These are phyloP conservation scores for Jaculus jaculus DNA, from an alignment of 2,113 vertebrate genomes.

Conservation along the genomic window DNA sequence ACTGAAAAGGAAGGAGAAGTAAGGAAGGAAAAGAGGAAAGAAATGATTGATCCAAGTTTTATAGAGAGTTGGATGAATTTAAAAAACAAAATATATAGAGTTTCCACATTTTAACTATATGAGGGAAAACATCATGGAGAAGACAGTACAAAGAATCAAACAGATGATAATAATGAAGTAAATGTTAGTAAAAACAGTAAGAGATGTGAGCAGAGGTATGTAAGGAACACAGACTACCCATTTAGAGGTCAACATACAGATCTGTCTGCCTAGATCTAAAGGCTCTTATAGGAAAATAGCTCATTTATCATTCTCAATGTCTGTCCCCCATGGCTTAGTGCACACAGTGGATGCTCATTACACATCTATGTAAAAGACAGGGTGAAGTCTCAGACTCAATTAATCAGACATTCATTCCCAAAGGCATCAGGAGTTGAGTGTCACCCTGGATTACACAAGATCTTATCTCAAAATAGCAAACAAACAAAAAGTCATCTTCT, in stretches of 20 bases:
- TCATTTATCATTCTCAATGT: neutral
- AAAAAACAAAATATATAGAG: slow-evolving; percentile 9
- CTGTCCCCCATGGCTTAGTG: neutral
- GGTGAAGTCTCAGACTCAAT: neutral
- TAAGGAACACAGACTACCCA: neutral
- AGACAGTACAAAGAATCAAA: slow-evolving; percentile 42
- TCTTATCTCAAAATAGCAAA: neutral
- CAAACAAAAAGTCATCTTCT: neutral
- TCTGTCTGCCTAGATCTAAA: neutral
- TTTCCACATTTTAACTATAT: neutral
- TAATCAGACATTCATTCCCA: neutral
- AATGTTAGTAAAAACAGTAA: slow-evolving; percentile 4
- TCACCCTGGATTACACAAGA: too few species aligned
- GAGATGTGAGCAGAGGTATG: neutral
- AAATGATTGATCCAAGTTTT: neutral
- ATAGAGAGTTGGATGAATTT: neutral
- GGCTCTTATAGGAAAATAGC: neutral
- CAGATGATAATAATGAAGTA: neutral
- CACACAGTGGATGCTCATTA: neutral
- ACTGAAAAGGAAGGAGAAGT: too few species aligned
- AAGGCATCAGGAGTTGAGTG: neutral
- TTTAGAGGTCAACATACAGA: neutral
- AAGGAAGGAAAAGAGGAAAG: neutral
- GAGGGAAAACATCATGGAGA: neutral
- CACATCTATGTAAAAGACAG: neutral